Conservation (phyloP, 2,113 vertebrate genomes). For the Elephantulus edwardii region DNA sequence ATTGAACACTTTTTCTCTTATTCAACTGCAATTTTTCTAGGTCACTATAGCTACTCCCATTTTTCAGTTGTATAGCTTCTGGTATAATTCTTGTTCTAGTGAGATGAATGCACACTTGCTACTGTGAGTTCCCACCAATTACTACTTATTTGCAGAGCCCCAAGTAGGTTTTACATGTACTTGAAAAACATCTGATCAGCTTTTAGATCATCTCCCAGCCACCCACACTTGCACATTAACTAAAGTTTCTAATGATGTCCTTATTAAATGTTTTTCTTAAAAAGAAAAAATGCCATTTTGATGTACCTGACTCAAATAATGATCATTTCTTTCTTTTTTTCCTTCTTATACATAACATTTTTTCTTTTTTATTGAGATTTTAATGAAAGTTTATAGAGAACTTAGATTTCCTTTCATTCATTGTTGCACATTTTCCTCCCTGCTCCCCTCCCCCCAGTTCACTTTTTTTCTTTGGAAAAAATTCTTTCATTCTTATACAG, state of each 20-base stretch:
- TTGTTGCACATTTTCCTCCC: too few relatives aligned
- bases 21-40: not conserved
- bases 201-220: not conserved
- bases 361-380: too few relatives aligned
- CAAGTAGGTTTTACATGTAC: not conserved
- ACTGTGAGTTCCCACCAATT: not conserved
- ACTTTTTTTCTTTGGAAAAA: too few relatives aligned
- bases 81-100: not conserved
- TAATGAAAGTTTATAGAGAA: too few relatives aligned
- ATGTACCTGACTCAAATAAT: not conserved
- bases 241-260: not conserved
- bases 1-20: not conserved
- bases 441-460: too few relatives aligned
- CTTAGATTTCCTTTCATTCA: too few relatives aligned
- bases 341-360: too few relatives aligned
- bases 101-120: not conserved
- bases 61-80: not conserved
- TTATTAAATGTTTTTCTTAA: not conserved
- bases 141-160: not conserved
- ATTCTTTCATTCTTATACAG: too few relatives aligned
- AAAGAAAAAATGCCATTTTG: not conserved
- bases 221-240: not conserved
- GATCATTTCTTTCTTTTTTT: too few relatives aligned
- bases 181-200: not conserved
- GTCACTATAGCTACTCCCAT: not conserved